Evolutionary conservation across 2,113 vertebrate genomes (phyloP), one percentile per base, ranked within the genome.

Genomic region (Larimichthys crocea): DNA sequence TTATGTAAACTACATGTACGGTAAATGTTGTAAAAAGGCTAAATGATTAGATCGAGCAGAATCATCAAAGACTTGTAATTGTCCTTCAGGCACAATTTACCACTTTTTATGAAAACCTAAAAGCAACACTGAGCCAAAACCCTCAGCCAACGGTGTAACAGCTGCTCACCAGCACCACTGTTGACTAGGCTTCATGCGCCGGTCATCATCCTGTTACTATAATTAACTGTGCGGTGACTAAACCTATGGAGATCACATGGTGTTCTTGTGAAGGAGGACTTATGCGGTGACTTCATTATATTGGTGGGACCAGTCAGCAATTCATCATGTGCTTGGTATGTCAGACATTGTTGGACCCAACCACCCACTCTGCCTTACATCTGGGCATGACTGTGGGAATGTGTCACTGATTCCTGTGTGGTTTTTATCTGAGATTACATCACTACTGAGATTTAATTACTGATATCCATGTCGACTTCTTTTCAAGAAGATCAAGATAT

Each of bases 311-410:
- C 16, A 73, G 50, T 61, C 69, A 77, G 70, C 56, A 35, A 70
- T 46, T 65, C 35, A 66, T 87, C 74, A 86, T 77, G 61, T 49
- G 42, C 59, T 74, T 82, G 71, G 85, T 83, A 86, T 87, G 72
- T 68, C 53, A 49, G 77, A 85, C 60, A 59, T 12, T 64, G 68
- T 62, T 60, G 46, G 22, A 82, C 63, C 26, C 12, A 4, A 59
- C 48, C 48, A 56, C 17, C 46, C 74, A 5, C 50, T 55, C 60
- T 61, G 44, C 15, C 53, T 67, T 63, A 50, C 72, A 84, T 76
- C 77, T 75, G 84, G 70, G 29, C 49, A 31, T 19, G 20, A 62
- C 61, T 31, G 66, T 26, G 52, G 40, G 6, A 48, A 40, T 59
- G 69, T 62, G 74, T 81, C 74, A 82, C 56, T 14, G 31, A 59